Evolutionary conservation across 2,797 vertebrate genomes (phyloP).

Genomic region (Dendrocincla tyrannina): DNA sequence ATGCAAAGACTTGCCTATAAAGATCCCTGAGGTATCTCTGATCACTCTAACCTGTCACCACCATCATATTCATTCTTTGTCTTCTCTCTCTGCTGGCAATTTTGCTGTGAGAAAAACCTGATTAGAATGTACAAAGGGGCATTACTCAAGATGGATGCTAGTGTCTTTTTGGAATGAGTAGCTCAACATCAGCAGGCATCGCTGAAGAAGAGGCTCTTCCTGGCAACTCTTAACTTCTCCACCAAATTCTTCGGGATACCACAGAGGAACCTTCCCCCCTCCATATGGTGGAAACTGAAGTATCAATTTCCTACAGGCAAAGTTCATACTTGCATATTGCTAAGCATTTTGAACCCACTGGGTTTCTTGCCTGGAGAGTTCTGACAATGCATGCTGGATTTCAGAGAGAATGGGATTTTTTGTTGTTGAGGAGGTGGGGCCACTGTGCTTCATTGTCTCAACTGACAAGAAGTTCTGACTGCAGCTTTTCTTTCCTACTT

Average conservation of each 20-base stretch:
- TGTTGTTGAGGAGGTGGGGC: neutral
- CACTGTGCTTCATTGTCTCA: neutral
- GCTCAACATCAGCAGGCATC: neutral
- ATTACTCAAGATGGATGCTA: slow-evolving; percentile 10
- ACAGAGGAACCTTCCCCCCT: neutral
- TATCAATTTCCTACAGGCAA: neutral
- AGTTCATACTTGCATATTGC: slow-evolving; percentile 10
- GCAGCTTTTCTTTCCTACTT: slow-evolving; percentile 27
- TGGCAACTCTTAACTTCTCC: neutral
- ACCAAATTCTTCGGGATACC: neutral
- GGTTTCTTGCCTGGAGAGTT: neutral
- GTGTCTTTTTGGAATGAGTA: neutral
- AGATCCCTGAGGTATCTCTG: slow-evolving; percentile 70
- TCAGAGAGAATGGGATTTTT: neutral
- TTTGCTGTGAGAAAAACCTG: slow-evolving; percentile 12
- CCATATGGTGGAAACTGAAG: neutral
- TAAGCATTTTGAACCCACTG: slow-evolving; percentile 10
- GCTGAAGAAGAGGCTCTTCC: slow-evolving; percentile 5
- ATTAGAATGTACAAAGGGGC: neutral
- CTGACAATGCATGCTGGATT: neutral
- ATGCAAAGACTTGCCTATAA: slow-evolving; percentile 55
- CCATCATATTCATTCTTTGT: neutral
- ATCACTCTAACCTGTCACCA: slow-evolving; percentile 32
- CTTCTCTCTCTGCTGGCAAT: slow-evolving; percentile 24
- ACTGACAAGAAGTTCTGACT: slow-evolving; percentile 46